phyloP scores from a whole-genome alignment of 2,888 invertebrate genomes.

The Folsomia manolachei region DNA sequence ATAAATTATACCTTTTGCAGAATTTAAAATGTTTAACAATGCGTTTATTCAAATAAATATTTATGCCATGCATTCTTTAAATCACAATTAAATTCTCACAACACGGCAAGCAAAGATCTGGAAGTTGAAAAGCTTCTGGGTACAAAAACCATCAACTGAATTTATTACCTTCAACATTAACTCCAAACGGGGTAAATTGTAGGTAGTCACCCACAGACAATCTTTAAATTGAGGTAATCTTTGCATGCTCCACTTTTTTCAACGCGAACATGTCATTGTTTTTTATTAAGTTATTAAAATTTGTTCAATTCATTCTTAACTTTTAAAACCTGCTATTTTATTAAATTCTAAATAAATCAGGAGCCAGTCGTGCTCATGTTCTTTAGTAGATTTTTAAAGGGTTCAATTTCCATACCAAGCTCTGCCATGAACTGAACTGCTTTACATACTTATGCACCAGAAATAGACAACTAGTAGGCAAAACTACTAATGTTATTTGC shows the following conservation, averaged over 20 bases:
- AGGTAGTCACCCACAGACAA: too few species aligned
- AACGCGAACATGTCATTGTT: not conserved
- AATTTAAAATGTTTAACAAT: too few species aligned
- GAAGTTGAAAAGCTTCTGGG: not conserved
- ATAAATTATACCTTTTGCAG: too few species aligned
- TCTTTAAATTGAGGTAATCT: not conserved
- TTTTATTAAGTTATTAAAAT: not conserved
- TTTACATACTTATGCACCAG: conserved; percentile 27
- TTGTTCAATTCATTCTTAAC: not conserved
- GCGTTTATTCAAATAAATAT: too few species aligned
- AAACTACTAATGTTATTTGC: conserved; percentile 9
- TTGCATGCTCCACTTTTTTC: conserved; percentile 1
- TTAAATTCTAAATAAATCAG: not conserved
- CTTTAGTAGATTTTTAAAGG: conserved; percentile 14
- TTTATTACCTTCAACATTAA: too few species aligned
- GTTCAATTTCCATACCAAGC: conserved; percentile 10
- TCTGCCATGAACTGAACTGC: conserved; percentile 22
- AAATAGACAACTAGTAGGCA: conserved; percentile 25
- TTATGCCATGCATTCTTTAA: not conserved
- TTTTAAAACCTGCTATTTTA: not conserved
- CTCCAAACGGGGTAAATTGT: too few species aligned
- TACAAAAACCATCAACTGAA: too few species aligned
- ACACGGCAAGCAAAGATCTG: not conserved
- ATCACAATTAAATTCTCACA: not conserved
- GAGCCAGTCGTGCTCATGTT: conserved; percentile 23